Base-by-base conservation (phyloP, 92 coral and sea anemone genomes). In the Chrysogorgia sp. region DNA sequence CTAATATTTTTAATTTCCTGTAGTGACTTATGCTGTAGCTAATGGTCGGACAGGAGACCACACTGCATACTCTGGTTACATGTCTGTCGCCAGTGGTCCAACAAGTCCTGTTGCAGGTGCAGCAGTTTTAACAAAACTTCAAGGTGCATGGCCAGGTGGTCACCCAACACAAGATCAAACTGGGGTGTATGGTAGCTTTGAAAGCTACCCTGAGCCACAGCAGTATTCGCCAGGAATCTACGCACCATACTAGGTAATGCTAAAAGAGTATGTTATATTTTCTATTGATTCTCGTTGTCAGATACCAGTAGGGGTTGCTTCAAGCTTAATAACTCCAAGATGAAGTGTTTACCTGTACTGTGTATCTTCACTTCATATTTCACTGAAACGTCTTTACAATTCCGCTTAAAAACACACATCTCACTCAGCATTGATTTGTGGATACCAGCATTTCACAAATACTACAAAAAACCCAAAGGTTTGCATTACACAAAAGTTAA, bases 71-170 rank as follows among this genome's bases (percentile, higher is more conserved):
- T 82, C 97, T 15, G 99, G 91, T 13, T 96, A 84, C 71, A 90
- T 92, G 65, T 87, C 99, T 13, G 87, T 96, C 65, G 86, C 92
- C 32, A 91, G 86, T 83, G 90, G 97, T 2, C 92, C 94, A 4
- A 85, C 88, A 35, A 85, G 86, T 30, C 79, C 79, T 1, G 92
- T 94, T 26, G 92, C 96, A 29, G 90, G 88, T 55, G 88, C 90
- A 14, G 84, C 96, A 9, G 97, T 91, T n/a, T 93, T 94, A 19
- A 92, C 99, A 1, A 96, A 96, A 43, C 82, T 96, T 56, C 83
- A 69, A 23, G 90, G 87, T 14, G 50, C 91, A 15, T 96, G 99
- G 99, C 98, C 97, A 12, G 97, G 92, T 69, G 97, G 91, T 15
- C 97, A 88, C 17, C 92, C 92, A 2, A 81, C 62, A 23, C 97